A percentile compares a stretch with the other conserved stretches of the same genome.
Conservation (phyloP, 2,888 invertebrate species). For the Drosophila merina region DNA sequence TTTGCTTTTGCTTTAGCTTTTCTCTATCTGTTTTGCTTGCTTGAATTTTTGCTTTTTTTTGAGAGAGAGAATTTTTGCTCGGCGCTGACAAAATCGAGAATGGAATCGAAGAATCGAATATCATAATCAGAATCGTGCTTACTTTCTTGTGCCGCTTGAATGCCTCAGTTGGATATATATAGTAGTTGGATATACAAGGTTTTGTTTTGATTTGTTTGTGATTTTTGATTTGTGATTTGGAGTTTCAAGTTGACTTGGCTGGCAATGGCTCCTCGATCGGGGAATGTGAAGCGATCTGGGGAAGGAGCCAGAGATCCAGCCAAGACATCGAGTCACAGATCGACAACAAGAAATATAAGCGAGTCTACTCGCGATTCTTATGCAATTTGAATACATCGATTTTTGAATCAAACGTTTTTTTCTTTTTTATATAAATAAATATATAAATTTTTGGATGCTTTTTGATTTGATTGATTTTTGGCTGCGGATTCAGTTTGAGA, state of each 20-base stretch:
- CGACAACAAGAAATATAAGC: slow-evolving; percentile 4
- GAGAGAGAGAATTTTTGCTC: background rate
- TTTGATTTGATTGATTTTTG: slow-evolving; percentile 40
- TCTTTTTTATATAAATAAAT: too few species aligned
- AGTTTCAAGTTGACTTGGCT: background rate
- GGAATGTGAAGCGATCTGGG: background rate
- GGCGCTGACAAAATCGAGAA: slow-evolving; percentile 14
- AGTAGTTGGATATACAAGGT: too few species aligned
- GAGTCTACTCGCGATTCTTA: slow-evolving; percentile 38
- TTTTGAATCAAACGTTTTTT: slow-evolving; percentile 46
- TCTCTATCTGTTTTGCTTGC: background rate
- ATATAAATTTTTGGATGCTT: slow-evolving; percentile 21
- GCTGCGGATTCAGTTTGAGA: slow-evolving; percentile 39
- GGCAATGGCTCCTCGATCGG: slow-evolving; percentile 20
- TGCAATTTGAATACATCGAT: slow-evolving; percentile 44
- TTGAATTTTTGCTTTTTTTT: background rate
- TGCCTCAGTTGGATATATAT: too few species aligned
- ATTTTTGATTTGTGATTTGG: too few species aligned
- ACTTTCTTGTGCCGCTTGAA: slow-evolving; percentile 10
- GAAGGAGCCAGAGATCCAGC: slow-evolving; percentile 13
- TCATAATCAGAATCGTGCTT: slow-evolving; percentile 12
- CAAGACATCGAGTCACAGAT: slow-evolving; percentile 12
- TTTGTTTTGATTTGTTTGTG: too few species aligned
- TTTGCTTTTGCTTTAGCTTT: background rate
- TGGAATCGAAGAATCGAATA: background rate